Evolutionary conservation across 2,113 vertebrate genomes (phyloP), one percentile per base, ranked within the genome.

Genomic region (Grantiella picta): DNA sequence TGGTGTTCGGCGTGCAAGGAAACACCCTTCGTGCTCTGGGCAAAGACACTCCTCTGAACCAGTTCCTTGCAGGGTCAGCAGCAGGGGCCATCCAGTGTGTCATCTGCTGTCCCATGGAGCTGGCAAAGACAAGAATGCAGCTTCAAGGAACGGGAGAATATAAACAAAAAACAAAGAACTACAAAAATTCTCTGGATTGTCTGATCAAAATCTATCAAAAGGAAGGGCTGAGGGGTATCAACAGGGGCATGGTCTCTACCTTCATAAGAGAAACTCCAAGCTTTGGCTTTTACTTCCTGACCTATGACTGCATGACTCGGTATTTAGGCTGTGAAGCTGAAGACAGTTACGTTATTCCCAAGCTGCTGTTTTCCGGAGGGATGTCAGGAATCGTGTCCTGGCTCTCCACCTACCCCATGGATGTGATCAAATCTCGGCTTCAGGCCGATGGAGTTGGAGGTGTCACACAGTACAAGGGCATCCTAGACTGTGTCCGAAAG

Each of bases 51-150:
- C 99, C 99, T 27, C 70, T 96, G 35, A 99, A 99, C 98, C 99
- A 99, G 97, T 99, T 99, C 94, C 83, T 99, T 21, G 99, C 99
- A 0, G 99, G 99, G 9, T 98, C 99, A 0, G 98, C 99, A 0
- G 99, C 99, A 0, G 99, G 99, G 1, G 86, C 98, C 83, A 99
- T 99, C 91, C 99, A 99, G 97, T 99, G 98, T 4, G 93, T 99
- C 73, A 98, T 99, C 98, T 99, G 99, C 97, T 99, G 99, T 80
- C 99, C 99, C 42, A 99, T 99, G 99, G 99, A 99, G 90, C 86
- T 99, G 96, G 99, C 99, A 36, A 99, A 99, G 97, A 99, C 99
- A 11, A 98, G 99, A 89, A 98, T 99, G 99, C 99, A 99, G 94
- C 98, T 99, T 96, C 99, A 99, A 95, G 99, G 98, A 21, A 98